Percentiles rank a stretch among this genome's conserved stretches.
Conservation (phyloP, 2,113 vertebrate species). For the Halcyon senegalensis region DNA sequence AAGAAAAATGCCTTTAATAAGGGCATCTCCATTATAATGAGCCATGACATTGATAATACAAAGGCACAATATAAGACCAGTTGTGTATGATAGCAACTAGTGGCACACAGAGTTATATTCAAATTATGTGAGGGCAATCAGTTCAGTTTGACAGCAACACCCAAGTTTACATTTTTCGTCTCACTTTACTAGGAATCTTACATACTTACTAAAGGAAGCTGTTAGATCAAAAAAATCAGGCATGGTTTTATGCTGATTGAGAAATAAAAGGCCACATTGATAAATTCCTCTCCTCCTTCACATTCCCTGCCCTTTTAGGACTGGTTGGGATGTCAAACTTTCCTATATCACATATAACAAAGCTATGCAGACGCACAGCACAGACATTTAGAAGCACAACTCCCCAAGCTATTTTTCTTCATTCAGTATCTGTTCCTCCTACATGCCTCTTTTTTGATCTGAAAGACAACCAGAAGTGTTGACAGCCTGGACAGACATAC, state of each 20-base stretch:
- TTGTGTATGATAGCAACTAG: neutral
- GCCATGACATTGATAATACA: neutral
- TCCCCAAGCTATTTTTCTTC: neutral
- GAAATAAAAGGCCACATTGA: neutral
- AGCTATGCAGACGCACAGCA: neutral
- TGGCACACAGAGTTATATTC: neutral
- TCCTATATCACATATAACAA: neutral
- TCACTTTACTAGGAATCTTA: neutral
- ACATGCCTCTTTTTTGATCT: neutral
- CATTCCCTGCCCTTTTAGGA: neutral
- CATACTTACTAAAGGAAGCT: neutral
- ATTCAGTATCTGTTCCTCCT: neutral
- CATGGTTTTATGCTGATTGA: neutral
- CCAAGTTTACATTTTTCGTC: neutral
- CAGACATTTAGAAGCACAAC: neutral
- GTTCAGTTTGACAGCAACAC: neutral
- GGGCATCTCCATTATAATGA: neutral
- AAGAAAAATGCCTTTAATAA: neutral
- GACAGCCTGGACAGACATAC: neutral
- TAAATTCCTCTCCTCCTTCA: neutral
- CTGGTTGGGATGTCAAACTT: neutral
- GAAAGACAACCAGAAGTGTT: neutral
- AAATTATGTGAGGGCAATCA: neutral
- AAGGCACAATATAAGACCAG: neutral
- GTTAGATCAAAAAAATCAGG: neutral